Conservation (phyloP, 2,888 invertebrate species). For the Tipula helvola region DNA sequence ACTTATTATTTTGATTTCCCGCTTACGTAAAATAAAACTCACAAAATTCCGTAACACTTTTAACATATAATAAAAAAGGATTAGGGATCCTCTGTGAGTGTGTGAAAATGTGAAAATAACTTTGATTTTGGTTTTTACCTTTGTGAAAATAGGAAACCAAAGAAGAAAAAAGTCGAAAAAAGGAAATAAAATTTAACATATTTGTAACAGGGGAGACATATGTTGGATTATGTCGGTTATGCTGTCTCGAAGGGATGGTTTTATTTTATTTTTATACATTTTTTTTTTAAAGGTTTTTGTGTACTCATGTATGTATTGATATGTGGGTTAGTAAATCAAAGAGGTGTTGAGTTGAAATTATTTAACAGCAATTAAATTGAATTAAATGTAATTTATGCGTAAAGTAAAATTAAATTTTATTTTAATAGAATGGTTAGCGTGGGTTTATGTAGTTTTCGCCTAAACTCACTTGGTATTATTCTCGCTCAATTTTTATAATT, state of each 20-base stretch:
- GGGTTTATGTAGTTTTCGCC: too few relatives aligned
- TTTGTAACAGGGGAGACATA: neutral
- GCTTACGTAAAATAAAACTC: neutral
- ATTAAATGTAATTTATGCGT: neutral
- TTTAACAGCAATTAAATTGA: neutral
- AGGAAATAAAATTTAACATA: neutral
- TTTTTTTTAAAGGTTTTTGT: neutral
- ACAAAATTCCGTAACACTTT: neutral
- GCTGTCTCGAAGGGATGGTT: neutral
- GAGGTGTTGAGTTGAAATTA: neutral
- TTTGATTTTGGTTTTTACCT: neutral
- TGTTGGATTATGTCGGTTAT: neutral
- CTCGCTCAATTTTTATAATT: too few relatives aligned
- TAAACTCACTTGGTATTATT: too few relatives aligned
- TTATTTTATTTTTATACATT: neutral
- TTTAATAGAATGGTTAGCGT: too few relatives aligned
- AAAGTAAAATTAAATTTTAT: neutral
- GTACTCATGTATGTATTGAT: neutral
- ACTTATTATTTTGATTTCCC: neutral
- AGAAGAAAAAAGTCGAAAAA: neutral
- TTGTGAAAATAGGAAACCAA: neutral
- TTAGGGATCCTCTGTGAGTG: neutral
- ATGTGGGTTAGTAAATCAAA: neutral
- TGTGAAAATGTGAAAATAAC: neutral
- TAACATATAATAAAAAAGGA: conserved; percentile 4